Evolutionary conservation across 2,113 vertebrate species (phyloP).

Genomic region (Aptenodytes forsteri): DNA sequence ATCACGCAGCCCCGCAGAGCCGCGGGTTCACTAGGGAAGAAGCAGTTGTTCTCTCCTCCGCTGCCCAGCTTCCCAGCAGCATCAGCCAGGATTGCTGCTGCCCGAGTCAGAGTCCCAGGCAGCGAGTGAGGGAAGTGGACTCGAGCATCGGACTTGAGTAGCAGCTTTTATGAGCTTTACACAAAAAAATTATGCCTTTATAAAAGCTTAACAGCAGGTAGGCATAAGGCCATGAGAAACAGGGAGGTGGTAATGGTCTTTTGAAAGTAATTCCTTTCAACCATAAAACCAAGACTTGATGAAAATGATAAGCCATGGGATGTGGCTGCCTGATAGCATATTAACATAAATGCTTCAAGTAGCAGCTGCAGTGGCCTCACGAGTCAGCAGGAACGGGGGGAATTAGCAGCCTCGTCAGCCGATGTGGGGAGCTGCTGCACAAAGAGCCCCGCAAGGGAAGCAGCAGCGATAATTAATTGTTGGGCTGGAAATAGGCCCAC

Average conservation of each 20-base stretch:
- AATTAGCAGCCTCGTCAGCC: not conserved
- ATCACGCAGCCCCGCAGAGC: not conserved
- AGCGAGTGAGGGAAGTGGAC: constrained; percentile 6
- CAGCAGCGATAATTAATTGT: not conserved
- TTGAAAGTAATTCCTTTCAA: constrained; percentile 71
- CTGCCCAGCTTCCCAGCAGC: not conserved
- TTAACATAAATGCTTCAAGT: constrained; percentile 56
- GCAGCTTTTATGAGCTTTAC: constrained; percentile 61
- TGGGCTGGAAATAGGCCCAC: not conserved
- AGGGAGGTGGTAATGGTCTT: constrained; percentile 67
- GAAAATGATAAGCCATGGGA: constrained; percentile 66
- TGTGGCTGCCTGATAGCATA: constrained; percentile 56
- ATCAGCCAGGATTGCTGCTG: not conserved
- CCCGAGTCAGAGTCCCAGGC: not conserved
- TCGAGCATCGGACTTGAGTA: constrained; percentile 44
- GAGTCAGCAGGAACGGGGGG: not conserved
- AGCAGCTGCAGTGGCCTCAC: not conserved
- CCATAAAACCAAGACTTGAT: constrained; percentile 67
- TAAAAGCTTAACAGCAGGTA: constrained; percentile 69
- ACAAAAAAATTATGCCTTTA: constrained; percentile 58
- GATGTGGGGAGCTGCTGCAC: not conserved
- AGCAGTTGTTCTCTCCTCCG: not conserved
- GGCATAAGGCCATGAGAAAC: constrained; percentile 64
- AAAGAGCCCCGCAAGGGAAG: not conserved
- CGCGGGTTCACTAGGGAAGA: rapidly evolving